Base-by-base conservation (phyloP, 2,113 vertebrate genomes). In the Sceloporus undulatus region DNA sequence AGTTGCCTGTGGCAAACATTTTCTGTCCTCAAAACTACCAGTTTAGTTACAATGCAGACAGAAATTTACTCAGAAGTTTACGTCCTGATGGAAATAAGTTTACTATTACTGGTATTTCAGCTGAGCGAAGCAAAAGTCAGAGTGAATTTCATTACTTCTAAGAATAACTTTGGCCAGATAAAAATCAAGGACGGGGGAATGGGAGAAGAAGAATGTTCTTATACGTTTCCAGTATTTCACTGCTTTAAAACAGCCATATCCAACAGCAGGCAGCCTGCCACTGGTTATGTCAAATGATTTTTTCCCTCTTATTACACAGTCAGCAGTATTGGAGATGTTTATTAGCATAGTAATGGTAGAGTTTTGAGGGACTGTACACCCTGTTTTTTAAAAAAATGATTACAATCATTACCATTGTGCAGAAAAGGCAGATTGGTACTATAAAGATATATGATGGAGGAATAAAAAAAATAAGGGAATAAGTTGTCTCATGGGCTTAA, bases 221-320 rank as follows among this genome's bases (percentile, higher is more conserved):
- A 56, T 87, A 84, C 89, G 87, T 62, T 88, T 91, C 87, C 79
- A 92, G 90, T 29, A 52, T 85, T 34, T 88, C 2, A 81, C 89
- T 81, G 90, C 82, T 81, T 54, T 18, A 40, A 1, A 62, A 1
- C 18, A 78, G 85, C 40, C 77, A 87, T 9, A 76, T 62, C 87
- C 84, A 84, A 56, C 83, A 56, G 59, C 90, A 94, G 82, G 79
- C 34, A 85, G 42, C 48, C 82, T 84, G 94, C 66, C 52, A 85
- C 87, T 80, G 48, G 9, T 34, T 18, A 1, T 38, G 7, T 14
- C 34, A 23, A n/a, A 29, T 5, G 1, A 34, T 88, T 56, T 16
- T 66, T 84, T 86, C 85, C 78, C 78, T 42, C 91, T 75, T 89
- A 56, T 84, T 86, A 6, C 80, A 90, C 14, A 85, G 59, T 83